phyloP scores from a whole-genome alignment of 1,140 invertebrate species.

The Brachionus asplanchnoidis region DNA sequence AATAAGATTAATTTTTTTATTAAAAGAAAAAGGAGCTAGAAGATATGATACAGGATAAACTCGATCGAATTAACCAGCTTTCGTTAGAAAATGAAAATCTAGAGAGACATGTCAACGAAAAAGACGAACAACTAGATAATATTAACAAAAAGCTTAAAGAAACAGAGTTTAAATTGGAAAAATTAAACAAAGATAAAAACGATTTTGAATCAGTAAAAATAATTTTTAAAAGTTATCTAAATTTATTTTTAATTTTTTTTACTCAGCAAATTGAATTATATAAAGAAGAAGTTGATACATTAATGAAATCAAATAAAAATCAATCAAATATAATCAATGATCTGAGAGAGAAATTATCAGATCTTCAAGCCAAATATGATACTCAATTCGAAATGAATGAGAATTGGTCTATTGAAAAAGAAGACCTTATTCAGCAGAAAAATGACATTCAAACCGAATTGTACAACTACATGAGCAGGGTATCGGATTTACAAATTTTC shows the following conservation, averaged over 20 bases:
- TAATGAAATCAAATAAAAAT: slow-evolving; percentile 17
- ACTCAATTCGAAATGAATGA: slow-evolving; percentile 18
- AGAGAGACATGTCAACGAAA: neutral
- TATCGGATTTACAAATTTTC: slow-evolving; percentile 31
- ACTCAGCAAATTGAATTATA: neutral
- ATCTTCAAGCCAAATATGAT: slow-evolving; percentile 11
- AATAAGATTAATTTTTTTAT: neutral
- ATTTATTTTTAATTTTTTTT: too few relatives aligned
- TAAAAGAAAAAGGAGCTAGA: slow-evolving; percentile 18
- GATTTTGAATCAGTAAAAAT: neutral
- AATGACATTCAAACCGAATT: slow-evolving; percentile 34
- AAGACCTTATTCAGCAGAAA: slow-evolving; percentile 28
- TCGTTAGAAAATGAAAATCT: slow-evolving; percentile 14
- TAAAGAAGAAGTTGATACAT: slow-evolving; percentile 10
- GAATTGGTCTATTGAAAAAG: slow-evolving; percentile 35
- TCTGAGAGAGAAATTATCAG: slow-evolving; percentile 6
- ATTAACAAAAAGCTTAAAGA: neutral
- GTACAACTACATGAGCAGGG: slow-evolving; percentile 16
- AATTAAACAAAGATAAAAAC: neutral
- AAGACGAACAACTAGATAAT: neutral
- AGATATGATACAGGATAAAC: slow-evolving; percentile 5
- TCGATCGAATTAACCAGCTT: neutral
- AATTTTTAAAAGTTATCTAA: neutral
- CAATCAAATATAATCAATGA: neutral
- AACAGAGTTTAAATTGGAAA: neutral